Percentiles rank a stretch among this genome's conserved stretches.
Conservation (phyloP, 37 sponge, comb jelly and placozoan genomes). For the Ephydatia muelleri region DNA sequence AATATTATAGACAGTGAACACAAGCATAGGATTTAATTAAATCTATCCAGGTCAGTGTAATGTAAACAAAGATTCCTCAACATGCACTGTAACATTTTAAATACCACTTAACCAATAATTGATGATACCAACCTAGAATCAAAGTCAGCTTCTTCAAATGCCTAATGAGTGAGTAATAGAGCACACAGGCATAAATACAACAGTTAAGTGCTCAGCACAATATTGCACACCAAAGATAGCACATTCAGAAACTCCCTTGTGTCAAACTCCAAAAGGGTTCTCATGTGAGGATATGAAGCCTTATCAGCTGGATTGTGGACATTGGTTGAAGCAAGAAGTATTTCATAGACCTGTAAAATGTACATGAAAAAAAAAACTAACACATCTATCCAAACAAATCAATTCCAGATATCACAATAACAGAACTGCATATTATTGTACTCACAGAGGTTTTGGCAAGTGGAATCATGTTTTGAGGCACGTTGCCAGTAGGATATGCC, state of each 20-base stretch:
- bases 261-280: conserved; percentile 80
- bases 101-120: not conserved
- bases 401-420: not conserved
- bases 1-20: not conserved
- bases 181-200: not conserved
- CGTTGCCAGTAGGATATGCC: conserved; percentile 73
- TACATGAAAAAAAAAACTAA: not conserved
- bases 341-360: conserved; percentile 44
- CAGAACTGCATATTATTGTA: not conserved
- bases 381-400: not conserved
- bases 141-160: conserved; percentile 83
- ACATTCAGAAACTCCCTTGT: conserved; percentile 89
- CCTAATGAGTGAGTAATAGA: conserved; percentile 37
- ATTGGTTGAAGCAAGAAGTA: conserved; percentile 50
- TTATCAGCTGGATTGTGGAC: conserved; percentile 62
- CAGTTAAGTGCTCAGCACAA: not conserved
- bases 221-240: conserved; percentile 55
- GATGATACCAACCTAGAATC: not conserved
- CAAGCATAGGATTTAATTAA: too few relatives aligned
- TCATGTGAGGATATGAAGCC: conserved; percentile 65
- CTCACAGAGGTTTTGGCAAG: conserved; percentile 58
- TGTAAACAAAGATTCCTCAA: too few relatives aligned
- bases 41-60: too few relatives aligned
- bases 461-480: conserved; percentile 20
- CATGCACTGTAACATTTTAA: too few relatives aligned